Base-by-base conservation (phyloP, 2,888 invertebrate genomes). In the Tachina lurida region DNA sequence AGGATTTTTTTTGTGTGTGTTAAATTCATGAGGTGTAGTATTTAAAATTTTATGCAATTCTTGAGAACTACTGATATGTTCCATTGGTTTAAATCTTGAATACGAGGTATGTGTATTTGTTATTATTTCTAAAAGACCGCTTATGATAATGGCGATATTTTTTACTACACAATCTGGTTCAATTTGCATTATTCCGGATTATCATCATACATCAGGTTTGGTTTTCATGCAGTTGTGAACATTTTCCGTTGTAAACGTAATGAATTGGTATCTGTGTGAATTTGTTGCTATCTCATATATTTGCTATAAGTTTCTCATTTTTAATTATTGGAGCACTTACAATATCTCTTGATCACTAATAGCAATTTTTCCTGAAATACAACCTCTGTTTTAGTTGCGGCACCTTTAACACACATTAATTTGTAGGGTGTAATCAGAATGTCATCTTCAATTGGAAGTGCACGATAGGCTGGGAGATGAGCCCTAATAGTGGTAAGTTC, bases 281-380 rank as follows among this genome's bases (percentile, higher is more conserved):
- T 54, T 54, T 19, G 19, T 10, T 54, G 54, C 54, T 19, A 17
- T 13, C 19, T 5, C 3, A 19, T 17, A 10, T 19, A 19, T 10
- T 54, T 19, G 10, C 3, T 15, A n/a, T 41, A 8, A 47, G 47
- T 47, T 22, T 22, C 12, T 1, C 22, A 8, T 39, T 43, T 63
- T 19, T 63, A 43, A 17, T 63, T 43, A 47, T 67, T 19, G 47
- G 15, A 67, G 31, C 3, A 47, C 2, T 49, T 67, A 49, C 10
- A 67, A n/a, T 22, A 22, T 19, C 5, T 67, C 31, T n/a, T 67
- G 67, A 15, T 67, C 47, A 49, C 67, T 7, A 47, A 47, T 47
- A 31, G 67, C 47, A 49, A 9, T 47, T 19, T 67, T 5, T 49
- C 31, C 31, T 67, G n/a, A 67, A 67, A 67, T 22, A 31, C 13